Evolutionary conservation across 2,888 invertebrate genomes (phyloP).

Genomic region (Oscheius sp.): DNA sequence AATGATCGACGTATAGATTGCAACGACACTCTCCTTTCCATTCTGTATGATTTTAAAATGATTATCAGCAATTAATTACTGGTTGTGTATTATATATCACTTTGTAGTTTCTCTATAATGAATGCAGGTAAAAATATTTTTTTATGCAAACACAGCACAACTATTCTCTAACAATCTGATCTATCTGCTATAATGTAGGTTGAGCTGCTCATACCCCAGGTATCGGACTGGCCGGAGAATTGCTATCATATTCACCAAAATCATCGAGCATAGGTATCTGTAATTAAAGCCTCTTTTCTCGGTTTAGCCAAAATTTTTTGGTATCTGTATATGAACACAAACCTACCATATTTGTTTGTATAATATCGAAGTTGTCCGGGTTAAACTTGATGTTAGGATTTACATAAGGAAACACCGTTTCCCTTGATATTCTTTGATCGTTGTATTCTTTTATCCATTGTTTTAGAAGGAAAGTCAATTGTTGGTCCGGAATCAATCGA

Average conservation of each 20-base stretch:
- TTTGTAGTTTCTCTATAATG: not conserved
- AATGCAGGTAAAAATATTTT: conserved; percentile 1
- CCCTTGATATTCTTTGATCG: not conserved
- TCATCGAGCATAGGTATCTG: conserved; percentile 34
- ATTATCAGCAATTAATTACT: too few species aligned
- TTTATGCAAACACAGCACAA: not conserved
- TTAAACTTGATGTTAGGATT: not conserved
- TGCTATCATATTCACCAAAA: conserved; percentile 31
- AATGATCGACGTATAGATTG: not conserved
- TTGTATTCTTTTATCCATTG: conserved; percentile 33
- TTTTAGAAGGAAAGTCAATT: conserved; percentile 7
- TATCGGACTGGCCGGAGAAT: conserved; percentile 27
- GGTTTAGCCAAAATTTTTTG: not conserved
- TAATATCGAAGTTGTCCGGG: conserved; percentile 19
- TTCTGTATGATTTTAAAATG: not conserved
- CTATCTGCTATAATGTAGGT: not conserved
- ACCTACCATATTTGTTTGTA: conserved; percentile 15
- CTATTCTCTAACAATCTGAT: too few species aligned
- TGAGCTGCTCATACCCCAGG: conserved; percentile 13
- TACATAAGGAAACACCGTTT: not conserved
- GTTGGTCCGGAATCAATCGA: conserved; percentile 48
- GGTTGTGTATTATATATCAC: not conserved
- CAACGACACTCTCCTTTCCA: not conserved
- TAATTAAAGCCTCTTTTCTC: not conserved
- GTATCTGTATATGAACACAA: not conserved